These are phyloP conservation scores for Chaetophractus vellerosus DNA, from an alignment of 2,797 vertebrate species.

Conservation along the genomic window DNA sequence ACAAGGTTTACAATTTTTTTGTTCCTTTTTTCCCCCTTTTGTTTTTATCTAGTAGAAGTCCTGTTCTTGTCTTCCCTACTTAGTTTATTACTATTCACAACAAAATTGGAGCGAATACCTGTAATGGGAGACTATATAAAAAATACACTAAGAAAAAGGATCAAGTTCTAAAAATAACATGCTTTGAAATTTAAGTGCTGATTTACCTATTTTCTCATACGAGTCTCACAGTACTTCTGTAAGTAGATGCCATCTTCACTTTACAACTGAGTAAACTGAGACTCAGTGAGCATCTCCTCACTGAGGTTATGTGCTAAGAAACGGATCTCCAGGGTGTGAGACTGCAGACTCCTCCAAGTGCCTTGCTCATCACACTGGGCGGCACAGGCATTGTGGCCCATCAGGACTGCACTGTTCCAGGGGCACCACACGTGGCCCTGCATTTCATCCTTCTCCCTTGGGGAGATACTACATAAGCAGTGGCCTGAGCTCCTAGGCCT, in stretches of 20 bases:
- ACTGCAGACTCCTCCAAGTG: not conserved
- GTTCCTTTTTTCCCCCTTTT: slow-evolving; percentile 9
- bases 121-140: slow-evolving; percentile 21
- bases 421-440: rapidly evolving
- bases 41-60: slow-evolving; percentile 12
- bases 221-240: not conserved
- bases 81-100: slow-evolving; percentile 45
- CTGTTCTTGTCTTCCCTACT: not conserved
- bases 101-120: slow-evolving; percentile 30
- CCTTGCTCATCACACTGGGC: not conserved
- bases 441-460: not conserved
- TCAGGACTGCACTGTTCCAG: not conserved
- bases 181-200: not conserved
- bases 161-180: not conserved
- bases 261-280: not conserved
- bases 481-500: not conserved
- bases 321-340: not conserved
- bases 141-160: not conserved
- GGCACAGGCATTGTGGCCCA: not conserved
- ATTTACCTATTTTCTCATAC: not conserved
- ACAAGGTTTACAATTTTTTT: not conserved
- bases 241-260: not conserved
- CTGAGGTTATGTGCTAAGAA: not conserved
- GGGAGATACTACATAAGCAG: not conserved
- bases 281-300: not conserved